Base-by-base conservation (phyloP, 2,888 invertebrate species). In the Lycophotia porphyrea region DNA sequence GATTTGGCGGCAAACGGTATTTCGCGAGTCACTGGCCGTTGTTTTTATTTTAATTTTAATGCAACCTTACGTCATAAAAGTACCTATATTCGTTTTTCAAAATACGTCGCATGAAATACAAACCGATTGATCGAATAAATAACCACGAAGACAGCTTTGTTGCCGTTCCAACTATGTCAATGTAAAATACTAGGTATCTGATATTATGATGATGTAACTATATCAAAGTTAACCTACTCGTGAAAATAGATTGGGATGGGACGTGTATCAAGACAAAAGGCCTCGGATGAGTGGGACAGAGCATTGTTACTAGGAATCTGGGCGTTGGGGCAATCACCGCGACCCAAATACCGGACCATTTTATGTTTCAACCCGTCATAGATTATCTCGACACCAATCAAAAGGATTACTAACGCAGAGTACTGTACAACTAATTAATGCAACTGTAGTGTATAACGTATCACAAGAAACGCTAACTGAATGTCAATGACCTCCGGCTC, bases 261-360 rank as follows among this genome's bases (percentile, higher is more conserved):
- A 85, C 87, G 84, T 83, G 88, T 88, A 87, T 87, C 79, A 87
- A 92, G 89, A 93, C 93, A 94, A 93, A 92, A 91, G 91, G 81
- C 84, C 80, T 84, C 89, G 91, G 92, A 93, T 90, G 90, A 91
- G 88, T 86, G 85, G 91, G 90, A 90, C 87, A 85, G 87, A 85
- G 89, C 90, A 92, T 92, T 93, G 93, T 93, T 89, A 84, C 88
- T 90, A 89, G 88, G 90, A 91, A 93, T 91, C 91, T 90, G 92
- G 92, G 92, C 91, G 89, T 88, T 89, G 90, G 89, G 92, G 92
- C 92, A 94, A 94, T 94, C 94, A 93, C 88, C 85, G 90, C 91
- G 94, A 90, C 94, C 94, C 89, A 92, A 93, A 95, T 95, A 93
- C 92, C 92, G 87, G 86, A 86, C 88, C 87, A 90, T 89, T 90